These are phyloP conservation scores for Eulemur macaco DNA, from an alignment of 2,113 vertebrate genomes.

Conservation along the genomic window DNA sequence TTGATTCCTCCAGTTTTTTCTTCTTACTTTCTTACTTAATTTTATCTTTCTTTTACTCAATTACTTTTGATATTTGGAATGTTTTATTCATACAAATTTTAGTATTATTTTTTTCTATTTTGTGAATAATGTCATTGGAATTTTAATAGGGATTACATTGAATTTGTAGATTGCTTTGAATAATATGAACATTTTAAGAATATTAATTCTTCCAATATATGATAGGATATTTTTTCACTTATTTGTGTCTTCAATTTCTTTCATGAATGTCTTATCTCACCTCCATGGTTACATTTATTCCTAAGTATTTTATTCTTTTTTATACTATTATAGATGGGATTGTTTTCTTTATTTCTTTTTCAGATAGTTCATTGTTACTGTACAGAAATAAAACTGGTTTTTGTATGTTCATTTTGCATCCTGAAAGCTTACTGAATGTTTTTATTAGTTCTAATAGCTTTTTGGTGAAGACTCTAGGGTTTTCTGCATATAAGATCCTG, in stretches of 20 bases:
- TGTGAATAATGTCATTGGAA: background rate
- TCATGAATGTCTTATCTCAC: background rate
- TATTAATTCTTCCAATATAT: background rate
- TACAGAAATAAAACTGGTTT: background rate
- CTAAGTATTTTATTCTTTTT: background rate
- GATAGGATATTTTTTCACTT: background rate
- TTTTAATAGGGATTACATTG: background rate
- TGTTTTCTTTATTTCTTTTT: background rate
- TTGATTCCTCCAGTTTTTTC: background rate
- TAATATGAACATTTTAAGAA: background rate
- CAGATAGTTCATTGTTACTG: background rate
- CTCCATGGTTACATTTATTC: background rate
- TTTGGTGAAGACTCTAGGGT: background rate
- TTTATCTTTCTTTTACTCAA: background rate
- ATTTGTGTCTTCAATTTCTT: background rate
- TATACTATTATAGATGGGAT: background rate
- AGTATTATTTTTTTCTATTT: background rate
- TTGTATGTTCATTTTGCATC: background rate
- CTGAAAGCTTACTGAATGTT: background rate
- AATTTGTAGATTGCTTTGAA: background rate
- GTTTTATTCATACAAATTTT: background rate
- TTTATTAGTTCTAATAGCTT: background rate
- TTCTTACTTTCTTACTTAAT: background rate
- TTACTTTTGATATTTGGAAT: background rate
- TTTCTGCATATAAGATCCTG: background rate